Evolutionary conservation across 2,797 vertebrate species (phyloP), one percentile per base, ranked within the genome.

Genomic region (Pampus argenteus): DNA sequence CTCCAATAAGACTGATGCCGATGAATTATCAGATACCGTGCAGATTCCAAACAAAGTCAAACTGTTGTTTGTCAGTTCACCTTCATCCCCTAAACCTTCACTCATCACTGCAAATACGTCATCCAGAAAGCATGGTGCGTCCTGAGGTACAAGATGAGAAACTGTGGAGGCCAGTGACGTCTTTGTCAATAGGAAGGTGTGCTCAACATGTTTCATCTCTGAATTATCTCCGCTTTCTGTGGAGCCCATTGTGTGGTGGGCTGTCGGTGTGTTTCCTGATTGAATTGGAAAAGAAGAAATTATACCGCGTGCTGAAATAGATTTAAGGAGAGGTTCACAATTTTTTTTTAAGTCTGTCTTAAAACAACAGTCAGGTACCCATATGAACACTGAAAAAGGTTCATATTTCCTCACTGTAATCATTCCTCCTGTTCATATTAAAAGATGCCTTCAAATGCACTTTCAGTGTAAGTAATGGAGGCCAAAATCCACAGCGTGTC

Each of bases 11-110:
- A 66, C 59, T 0, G 61, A 52, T 7, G 7, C 34, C 9, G 73
- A n/a, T 0, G 71, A 59, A 9, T 28, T 57, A 3, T 72, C 70
- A 1, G 82, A 64, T 0, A 2, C 22, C 0, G 54, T 9, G 78
- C 94, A 95, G 67, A 93, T 26, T 59, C 92, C 94, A 67, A 95
- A 92, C 28, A 26, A 47, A 38, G 83, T 3, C 57, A 83, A 45
- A 25, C 66, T 85, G 48, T 36, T 31, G 60, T 71, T 82, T 7
- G 63, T 58, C 38, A 72, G 72, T n/a, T 85, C 79, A 0, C 59
- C 20, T 1, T 77, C 73, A 1, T 49, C 34, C 48, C 52, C 76
- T 48, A 67, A 61, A 29, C 36, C 63, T 9, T 90, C 81, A 34
- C 48, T 79, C 64, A 95, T 23, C 0, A 45, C 71, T 5, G 82